Conservation (phyloP, 2,113 vertebrate genomes). For the Fulica atra region DNA sequence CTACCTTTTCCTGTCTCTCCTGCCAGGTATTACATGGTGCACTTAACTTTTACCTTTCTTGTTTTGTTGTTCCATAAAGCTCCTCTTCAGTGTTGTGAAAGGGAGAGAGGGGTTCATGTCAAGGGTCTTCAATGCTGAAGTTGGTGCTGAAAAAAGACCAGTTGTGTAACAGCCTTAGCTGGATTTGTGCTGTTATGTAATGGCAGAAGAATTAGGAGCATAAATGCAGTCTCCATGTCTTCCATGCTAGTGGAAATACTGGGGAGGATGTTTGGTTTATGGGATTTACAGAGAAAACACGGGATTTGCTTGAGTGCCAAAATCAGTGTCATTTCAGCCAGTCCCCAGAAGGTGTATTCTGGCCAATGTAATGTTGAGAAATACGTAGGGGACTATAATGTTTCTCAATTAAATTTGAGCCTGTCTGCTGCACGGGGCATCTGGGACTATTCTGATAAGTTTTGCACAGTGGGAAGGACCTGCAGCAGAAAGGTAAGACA, state of each 20-base stretch:
- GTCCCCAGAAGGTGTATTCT: not conserved
- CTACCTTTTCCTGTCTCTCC: not conserved
- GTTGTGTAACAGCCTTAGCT: slow-evolving; percentile 39
- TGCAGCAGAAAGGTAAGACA: not conserved
- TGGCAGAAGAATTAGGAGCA: not conserved
- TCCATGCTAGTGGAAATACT: not conserved
- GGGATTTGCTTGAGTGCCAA: not conserved
- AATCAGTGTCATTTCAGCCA: not conserved
- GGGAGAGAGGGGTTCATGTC: not conserved
- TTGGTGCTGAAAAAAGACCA: slow-evolving; percentile 14
- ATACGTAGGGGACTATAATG: not conserved
- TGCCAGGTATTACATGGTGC: not conserved
- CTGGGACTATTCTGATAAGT: not conserved
- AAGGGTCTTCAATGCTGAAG: not conserved
- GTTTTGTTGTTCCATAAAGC: not conserved
- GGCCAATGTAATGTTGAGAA: not conserved
- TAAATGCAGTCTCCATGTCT: not conserved
- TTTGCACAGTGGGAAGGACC: not conserved
- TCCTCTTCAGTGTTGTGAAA: not conserved
- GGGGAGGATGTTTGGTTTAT: not conserved
- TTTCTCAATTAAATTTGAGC: not conserved
- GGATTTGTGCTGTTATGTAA: not conserved
- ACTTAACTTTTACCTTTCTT: not conserved
- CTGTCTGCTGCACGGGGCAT: not conserved
- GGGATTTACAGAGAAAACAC: not conserved